phyloP scores from a whole-genome alignment of 37 sponge, comb jelly and placozoan species.

The Hormiphora californensis region DNA sequence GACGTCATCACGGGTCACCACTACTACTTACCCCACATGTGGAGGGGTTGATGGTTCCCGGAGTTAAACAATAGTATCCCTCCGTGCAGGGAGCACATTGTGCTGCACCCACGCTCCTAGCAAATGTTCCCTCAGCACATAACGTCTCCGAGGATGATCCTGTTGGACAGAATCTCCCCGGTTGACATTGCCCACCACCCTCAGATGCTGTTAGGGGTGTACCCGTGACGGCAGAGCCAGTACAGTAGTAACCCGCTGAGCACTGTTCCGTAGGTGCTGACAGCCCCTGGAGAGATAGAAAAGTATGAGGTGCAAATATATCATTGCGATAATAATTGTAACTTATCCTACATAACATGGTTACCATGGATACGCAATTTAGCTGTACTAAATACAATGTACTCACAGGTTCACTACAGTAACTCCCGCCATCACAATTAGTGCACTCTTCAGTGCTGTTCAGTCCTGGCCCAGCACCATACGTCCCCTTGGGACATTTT shows the following conservation, averaged over 20 bases:
- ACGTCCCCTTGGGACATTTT: background rate
- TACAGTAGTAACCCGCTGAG: slow-evolving; percentile 56
- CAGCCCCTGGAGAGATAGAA: slow-evolving; percentile 27
- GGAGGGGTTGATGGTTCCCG: slow-evolving; percentile 10
- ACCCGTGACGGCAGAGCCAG: background rate
- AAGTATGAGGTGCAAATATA: background rate
- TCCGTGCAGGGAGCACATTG: slow-evolving; percentile 40
- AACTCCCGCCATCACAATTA: slow-evolving; percentile 22
- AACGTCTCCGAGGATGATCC: background rate
- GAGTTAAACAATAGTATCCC: slow-evolving; percentile 44
- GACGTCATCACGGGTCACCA: too few relatives aligned
- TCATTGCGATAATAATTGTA: background rate
- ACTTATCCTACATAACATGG: background rate
- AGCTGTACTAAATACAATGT: background rate
- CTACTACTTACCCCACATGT: slow-evolving; percentile 38
- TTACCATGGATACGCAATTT: background rate
- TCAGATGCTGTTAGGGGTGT: slow-evolving; percentile 8
- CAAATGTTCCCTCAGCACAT: slow-evolving; percentile 3
- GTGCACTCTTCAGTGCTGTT: background rate
- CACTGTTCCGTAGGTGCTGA: slow-evolving; percentile 53
- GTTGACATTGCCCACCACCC: background rate
- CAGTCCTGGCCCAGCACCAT: slow-evolving; percentile 11
- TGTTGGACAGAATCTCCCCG: slow-evolving; percentile 40
- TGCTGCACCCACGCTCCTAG: background rate
- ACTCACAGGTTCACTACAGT: slow-evolving; percentile 32